Evolutionary conservation across 1,140 invertebrate species (phyloP), one percentile per base, ranked within the genome.

Genomic region (Notospermus geniculatus): DNA sequence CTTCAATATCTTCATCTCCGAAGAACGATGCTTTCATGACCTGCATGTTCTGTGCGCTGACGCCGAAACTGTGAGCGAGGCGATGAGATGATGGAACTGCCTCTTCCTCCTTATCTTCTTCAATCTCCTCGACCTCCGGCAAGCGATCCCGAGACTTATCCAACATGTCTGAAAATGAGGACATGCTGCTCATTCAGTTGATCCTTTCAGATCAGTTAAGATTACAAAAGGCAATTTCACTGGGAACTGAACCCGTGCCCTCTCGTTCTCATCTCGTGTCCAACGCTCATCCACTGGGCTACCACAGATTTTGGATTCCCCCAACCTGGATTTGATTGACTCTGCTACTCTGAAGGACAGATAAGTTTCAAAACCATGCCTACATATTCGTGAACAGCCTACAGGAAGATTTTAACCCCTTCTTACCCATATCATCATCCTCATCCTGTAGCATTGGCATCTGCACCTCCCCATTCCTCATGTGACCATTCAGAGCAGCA

Each of bases 11-110:
- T 45, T 68, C 70, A 23, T 85, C 83, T 17, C 74, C 77, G 72
- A 88, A 88, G 70, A 93, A 87, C 1, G 89, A 91, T 0, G 90
- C 90, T 76, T 93, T 93, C 91, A 93, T 92, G 5, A 91, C 80
- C 71, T 93, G 91, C 27, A 93, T 83, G 69, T 86, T 88, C 63
- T 87, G 85, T 27, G 86, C 81, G 64, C 87, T 84, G 1, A 87
- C 85, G 28, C 86, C 87, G 52, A 75, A 68, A 39, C 66, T 68
- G 19, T 83, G 80, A 1, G 87, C 87, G n/a, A 89, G 54, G 9
- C 68, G 60, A 53, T 76, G 73, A 13, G 72, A 74, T 0, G 71
- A 61, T 11, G 68, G 68, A 32, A 45, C 39, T 22, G 17, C 13
- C 28, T 52, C 17, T 22, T 59, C 59, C 32, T 59, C 59, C 28